Percentiles rank a stretch among this genome's conserved stretches.
Evolutionary conservation across 2,888 invertebrate species (phyloP).

Genomic region (Synanthedon tipuliformis): DNA sequence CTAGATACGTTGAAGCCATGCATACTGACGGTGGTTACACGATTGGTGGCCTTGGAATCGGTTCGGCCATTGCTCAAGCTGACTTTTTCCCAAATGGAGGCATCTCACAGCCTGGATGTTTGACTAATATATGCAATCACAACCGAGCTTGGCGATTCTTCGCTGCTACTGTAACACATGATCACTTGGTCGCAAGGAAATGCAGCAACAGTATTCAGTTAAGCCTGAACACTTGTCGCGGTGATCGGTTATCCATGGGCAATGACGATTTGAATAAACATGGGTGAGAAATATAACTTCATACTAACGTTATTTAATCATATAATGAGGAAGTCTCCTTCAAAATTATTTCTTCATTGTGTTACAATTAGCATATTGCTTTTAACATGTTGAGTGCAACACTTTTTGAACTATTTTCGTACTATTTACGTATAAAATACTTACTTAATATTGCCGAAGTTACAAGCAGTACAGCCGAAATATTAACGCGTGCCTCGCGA

Average conservation of each 20-base stretch:
- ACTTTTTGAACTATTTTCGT: no score
- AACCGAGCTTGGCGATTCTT: slow-evolving; percentile 34
- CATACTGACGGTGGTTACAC: slow-evolving; percentile 28
- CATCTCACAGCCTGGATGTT: slow-evolving; percentile 30
- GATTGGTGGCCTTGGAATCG: slow-evolving; percentile 54
- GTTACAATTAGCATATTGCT: no score
- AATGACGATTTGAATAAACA: slow-evolving; percentile 26
- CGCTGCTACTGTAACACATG: slow-evolving; percentile 23
- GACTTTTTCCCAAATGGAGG: slow-evolving; percentile 73
- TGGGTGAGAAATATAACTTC: slow-evolving; percentile 21
- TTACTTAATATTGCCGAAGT: no score
- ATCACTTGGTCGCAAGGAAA: slow-evolving; percentile 25
- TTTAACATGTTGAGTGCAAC: no score
- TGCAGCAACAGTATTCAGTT: slow-evolving; percentile 22
- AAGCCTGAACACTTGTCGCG: slow-evolving; percentile 23
- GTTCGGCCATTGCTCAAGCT: slow-evolving; percentile 54
- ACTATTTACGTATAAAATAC: no score
- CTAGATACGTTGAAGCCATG: slow-evolving; percentile 19
- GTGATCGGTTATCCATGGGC: slow-evolving; percentile 25
- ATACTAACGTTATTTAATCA: background rate
- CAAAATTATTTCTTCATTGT: no score
- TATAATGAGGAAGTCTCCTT: no score
- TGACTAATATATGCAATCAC: slow-evolving; percentile 29
- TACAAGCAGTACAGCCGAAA: no score
- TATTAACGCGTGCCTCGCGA: no score